Base-by-base conservation (phyloP, 2,888 invertebrate genomes). In the Notodonta ziczac region DNA sequence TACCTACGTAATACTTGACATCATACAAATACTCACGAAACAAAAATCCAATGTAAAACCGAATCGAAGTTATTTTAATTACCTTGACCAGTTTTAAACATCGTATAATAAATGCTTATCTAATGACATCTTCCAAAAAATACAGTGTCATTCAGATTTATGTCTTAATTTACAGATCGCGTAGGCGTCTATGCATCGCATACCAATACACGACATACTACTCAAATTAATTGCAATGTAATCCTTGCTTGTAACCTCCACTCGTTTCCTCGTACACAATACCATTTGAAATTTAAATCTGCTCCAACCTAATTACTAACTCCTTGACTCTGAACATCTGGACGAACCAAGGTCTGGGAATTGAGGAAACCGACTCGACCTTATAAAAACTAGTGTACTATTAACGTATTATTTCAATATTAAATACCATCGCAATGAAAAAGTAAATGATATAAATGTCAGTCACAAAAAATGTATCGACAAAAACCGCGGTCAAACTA, bases 261-360 rank as follows among this genome's bases (percentile, higher is more conserved):
- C 59, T 73, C 66, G 67, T 78, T 81, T 78, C 81, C 81, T 80
- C 57, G 59, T 76, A 60, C 57, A 61, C 24, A 56, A 40, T 65
- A 60, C 67, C 53, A 75, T 76, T 76, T 72, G 59, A 77, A 76
- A 70, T 69, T 60, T 71, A 71, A 75, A 76, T 77, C 79, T 51
- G 65, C 77, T 82, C 80, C 78, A 76, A 68, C 64, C 62, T 69
- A 78, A 83, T 82, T 75, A 78, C 61, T 85, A 83, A 65, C 84
- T 87, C 76, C 76, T 73, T 72, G 84, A 69, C 64, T 62, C 61
- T 64, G 75, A 85, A 88, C 90, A 91, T 89, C 90, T 91, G 90
- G 89, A 78, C 83, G 70, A 84, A 83, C 81, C 91, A 89, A 90
- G 90, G 90, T 86, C 86, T 87, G 78, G 81, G 81, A 84, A 89